Evolutionary conservation across 2,113 vertebrate species (phyloP).

Genomic region (Nestor notabilis): DNA sequence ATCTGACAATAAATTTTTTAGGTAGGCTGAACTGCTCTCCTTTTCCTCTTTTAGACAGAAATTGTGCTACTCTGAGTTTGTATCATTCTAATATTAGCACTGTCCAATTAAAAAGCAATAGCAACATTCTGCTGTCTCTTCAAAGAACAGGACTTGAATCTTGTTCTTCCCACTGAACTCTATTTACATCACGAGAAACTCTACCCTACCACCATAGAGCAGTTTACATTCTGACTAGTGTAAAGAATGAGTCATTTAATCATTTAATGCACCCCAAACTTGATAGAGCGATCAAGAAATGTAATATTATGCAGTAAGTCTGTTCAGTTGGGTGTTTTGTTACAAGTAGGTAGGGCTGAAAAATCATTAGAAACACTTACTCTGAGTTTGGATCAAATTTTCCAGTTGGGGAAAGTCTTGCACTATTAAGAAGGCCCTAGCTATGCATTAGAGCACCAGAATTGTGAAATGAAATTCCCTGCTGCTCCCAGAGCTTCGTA

Average conservation of each 20-base stretch:
- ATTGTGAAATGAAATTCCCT: background rate
- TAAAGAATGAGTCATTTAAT: background rate
- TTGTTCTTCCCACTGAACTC: background rate
- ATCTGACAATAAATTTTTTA: background rate
- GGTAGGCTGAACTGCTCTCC: background rate
- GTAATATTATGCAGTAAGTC: background rate
- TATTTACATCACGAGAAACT: background rate
- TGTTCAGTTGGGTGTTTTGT: background rate
- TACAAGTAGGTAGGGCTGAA: background rate
- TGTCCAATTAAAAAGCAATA: background rate
- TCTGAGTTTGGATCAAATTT: conserved; percentile 7
- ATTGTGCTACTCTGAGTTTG: background rate
- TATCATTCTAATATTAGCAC: background rate
- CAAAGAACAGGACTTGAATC: background rate
- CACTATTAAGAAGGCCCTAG: background rate
- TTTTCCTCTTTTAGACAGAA: background rate
- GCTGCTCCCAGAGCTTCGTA: background rate
- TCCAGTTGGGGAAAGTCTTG: background rate
- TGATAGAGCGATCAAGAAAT: background rate
- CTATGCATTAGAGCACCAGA: background rate
- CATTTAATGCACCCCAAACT: background rate
- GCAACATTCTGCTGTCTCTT: background rate
- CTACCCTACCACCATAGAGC: background rate
- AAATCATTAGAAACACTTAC: conserved; percentile 33
- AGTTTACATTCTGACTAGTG: background rate